These are phyloP conservation scores for Mercenaria mercenaria DNA, from an alignment of 1,140 invertebrate genomes.

Conservation along the genomic window DNA sequence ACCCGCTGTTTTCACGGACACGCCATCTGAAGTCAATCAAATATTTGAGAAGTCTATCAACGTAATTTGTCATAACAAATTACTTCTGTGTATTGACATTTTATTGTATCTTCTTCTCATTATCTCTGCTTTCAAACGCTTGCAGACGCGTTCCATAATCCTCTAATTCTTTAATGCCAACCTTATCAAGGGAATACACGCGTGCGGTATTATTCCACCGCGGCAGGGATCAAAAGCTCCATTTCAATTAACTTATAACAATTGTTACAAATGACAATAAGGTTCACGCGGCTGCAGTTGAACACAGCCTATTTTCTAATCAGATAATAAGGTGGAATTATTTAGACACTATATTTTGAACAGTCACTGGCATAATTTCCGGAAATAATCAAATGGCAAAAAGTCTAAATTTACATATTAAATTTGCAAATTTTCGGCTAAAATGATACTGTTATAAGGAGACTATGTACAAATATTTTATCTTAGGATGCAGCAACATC, in stretches of 20 bases:
- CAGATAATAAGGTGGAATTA: constrained; percentile 56
- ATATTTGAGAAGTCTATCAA: constrained; percentile 66
- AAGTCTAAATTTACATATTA: constrained; percentile 11
- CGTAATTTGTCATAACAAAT: constrained; percentile 69
- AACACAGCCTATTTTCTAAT: constrained; percentile 54
- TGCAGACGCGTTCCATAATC: constrained; percentile 58
- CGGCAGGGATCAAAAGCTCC: constrained; percentile 64
- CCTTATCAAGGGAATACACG: constrained; percentile 60
- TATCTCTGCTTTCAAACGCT: constrained; percentile 37
- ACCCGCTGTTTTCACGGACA: constrained; percentile 50
- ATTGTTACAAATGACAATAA: constrained; percentile 61
- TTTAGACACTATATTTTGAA: constrained; percentile 29
- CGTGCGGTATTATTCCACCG: constrained; percentile 63
- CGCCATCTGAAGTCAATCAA: constrained; percentile 56
- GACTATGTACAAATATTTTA: too few relatives aligned
- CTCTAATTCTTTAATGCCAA: constrained; percentile 64
- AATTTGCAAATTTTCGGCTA: neutral
- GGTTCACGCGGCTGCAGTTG: constrained; percentile 39
- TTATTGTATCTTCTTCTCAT: constrained; percentile 56
- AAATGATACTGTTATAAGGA: neutral
- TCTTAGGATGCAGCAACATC: too few relatives aligned
- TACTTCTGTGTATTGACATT: constrained; percentile 66
- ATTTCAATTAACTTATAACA: constrained; percentile 68
- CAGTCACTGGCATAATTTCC: neutral
- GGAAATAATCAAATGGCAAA: constrained; percentile 27